phyloP scores from a whole-genome alignment of 2,113 vertebrate species.

The Petrocephalus microphthalmus region DNA sequence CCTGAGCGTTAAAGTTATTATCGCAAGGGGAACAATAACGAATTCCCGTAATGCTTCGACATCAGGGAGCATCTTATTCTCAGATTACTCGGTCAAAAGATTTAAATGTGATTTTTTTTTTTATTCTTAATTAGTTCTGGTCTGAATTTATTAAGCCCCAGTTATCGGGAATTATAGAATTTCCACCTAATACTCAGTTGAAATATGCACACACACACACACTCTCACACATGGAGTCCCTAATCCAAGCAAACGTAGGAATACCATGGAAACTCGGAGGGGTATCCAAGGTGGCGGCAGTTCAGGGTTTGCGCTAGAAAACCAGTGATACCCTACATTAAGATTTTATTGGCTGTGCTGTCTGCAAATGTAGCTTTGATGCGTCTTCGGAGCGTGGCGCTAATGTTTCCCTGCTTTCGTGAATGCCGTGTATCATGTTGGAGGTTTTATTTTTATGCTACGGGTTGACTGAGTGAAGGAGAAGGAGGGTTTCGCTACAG shows the following conservation, averaged over 20 bases:
- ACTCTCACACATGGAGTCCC: not conserved
- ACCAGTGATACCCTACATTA: not conserved
- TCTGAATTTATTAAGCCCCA: not conserved
- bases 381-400: not conserved
- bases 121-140: not conserved
- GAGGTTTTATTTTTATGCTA: not conserved
- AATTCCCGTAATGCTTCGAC: not conserved
- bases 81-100: not conserved
- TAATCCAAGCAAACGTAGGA: not conserved
- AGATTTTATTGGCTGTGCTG: conserved; percentile 4
- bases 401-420: not conserved
- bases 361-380: conserved; percentile 7
- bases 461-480: not conserved
- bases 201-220: not conserved
- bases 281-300: not conserved
- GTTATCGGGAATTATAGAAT: not conserved
- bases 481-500: not conserved
- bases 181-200: not conserved
- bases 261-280: conserved; percentile 8
- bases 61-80: not conserved
- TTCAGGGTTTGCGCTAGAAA: not conserved
- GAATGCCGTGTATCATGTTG: not conserved
- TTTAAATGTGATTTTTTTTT: not conserved
- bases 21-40: not conserved
- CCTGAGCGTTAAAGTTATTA: not conserved